phyloP scores from a whole-genome alignment of 1,140 invertebrate genomes.

The Calliopsis andreniformis region DNA sequence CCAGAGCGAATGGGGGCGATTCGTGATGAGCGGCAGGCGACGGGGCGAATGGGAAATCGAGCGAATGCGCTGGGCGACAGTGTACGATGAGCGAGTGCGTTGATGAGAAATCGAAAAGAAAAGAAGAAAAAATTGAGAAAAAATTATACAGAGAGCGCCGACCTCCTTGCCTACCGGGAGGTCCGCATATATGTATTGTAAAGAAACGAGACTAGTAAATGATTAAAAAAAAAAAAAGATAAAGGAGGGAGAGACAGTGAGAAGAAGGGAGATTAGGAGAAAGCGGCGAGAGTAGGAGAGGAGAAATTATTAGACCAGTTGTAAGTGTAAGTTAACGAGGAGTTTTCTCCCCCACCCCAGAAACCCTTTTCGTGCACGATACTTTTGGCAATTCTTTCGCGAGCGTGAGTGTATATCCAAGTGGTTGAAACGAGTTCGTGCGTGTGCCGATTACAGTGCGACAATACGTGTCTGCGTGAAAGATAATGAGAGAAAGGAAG shows the following conservation, averaged over 20 bases:
- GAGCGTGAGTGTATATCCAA: conserved; percentile 64
- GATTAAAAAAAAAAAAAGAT: conserved; percentile 72
- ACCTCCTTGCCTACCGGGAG: conserved; percentile 81
- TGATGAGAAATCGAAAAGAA: conserved; percentile 59
- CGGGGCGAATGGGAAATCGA: conserved; percentile 31
- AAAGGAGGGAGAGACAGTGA: conserved; percentile 57
- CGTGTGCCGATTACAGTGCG: conserved; percentile 17
- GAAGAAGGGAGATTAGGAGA: too few relatives aligned
- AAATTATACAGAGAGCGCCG: conserved; percentile 82
- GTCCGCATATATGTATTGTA: conserved; percentile 81
- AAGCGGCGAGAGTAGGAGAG: conserved; percentile 34
- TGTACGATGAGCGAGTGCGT: conserved; percentile 65
- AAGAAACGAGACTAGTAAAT: conserved; percentile 75
- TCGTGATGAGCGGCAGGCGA: conserved; percentile 45
- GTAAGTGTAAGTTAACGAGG: conserved; percentile 76
- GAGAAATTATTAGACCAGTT: conserved; percentile 80
- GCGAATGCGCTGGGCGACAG: conserved; percentile 59
- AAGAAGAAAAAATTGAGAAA: conserved; percentile 68
- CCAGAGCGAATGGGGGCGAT: conserved; percentile 50
- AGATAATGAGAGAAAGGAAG: conserved; percentile 59
- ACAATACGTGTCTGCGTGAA: conserved; percentile 30
- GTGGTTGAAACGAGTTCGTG: conserved; percentile 51
- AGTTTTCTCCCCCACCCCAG: conserved; percentile 56
- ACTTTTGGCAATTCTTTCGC: conserved; percentile 80
- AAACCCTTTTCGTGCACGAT: conserved; percentile 67